Conservation (phyloP, 2,888 invertebrate species). For the Drosophila sordidapex region DNA sequence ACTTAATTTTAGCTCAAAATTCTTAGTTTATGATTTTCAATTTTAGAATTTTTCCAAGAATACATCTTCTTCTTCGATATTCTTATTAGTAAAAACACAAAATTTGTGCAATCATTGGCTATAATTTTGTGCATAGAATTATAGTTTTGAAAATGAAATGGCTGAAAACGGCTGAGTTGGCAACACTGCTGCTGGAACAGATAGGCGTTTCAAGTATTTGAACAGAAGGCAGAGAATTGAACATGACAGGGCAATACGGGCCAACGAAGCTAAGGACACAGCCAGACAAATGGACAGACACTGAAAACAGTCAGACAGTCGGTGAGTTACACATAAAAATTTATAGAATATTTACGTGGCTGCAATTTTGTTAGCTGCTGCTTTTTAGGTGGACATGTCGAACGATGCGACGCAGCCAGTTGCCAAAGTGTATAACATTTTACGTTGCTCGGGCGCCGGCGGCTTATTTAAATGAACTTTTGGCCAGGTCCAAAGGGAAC, state of each 20-base stretch:
- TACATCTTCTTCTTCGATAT: not conserved
- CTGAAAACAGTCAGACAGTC: conserved; percentile 10
- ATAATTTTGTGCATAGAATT: not conserved
- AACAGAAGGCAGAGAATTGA: conserved; percentile 75
- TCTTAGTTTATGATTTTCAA: too few species aligned
- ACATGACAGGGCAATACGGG: conserved; percentile 40
- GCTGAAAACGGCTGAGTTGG: not conserved
- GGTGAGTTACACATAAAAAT: conserved; percentile 63
- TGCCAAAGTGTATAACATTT: conserved; percentile 65
- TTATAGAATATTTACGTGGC: conserved; percentile 78
- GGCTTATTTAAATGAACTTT: conserved; percentile 55
- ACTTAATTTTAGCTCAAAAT: too few species aligned
- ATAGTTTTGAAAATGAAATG: not conserved
- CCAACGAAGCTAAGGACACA: conserved; percentile 10
- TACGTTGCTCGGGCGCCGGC: conserved; percentile 26
- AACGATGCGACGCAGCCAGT: conserved; percentile 32
- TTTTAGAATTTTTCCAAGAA: not conserved
- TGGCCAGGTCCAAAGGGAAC: conserved; percentile 16
- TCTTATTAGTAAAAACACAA: accelerated
- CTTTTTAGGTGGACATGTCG: conserved; percentile 33
- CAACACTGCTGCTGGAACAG: conserved; percentile 14
- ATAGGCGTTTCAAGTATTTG: conserved; percentile 75
- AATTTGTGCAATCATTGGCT: not conserved
- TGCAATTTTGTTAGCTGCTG: conserved; percentile 54
- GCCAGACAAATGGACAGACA: conserved; percentile 5